Percentiles rank a stretch among this genome's conserved stretches.
phyloP scores from a whole-genome alignment of 2,113 vertebrate species.

The Strigops habroptila region DNA sequence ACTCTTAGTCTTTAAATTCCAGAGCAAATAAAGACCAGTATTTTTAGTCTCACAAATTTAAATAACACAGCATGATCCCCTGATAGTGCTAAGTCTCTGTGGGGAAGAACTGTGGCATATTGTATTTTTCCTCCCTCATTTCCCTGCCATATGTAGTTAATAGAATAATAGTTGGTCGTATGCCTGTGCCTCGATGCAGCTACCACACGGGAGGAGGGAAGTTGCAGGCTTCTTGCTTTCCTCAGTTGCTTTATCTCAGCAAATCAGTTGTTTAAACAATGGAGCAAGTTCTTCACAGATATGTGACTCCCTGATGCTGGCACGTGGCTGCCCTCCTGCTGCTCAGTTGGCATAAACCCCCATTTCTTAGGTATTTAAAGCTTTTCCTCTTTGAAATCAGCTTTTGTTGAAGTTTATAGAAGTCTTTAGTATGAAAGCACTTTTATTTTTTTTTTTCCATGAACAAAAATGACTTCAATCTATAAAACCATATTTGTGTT shows the following conservation, averaged over 20 bases:
- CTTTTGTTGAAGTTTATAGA: neutral
- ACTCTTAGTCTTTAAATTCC: constrained; percentile 41
- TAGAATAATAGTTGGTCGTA: neutral
- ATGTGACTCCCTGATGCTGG: neutral
- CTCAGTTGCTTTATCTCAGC: neutral
- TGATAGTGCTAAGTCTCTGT: constrained; percentile 6
- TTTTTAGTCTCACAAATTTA: constrained; percentile 51
- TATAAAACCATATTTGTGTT: constrained; percentile 10
- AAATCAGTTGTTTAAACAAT: neutral
- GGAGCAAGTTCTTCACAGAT: neutral
- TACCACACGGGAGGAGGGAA: neutral
- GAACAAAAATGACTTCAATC: neutral
- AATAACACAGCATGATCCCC: constrained; percentile 34
- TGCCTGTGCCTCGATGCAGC: neutral
- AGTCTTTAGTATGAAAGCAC: neutral
- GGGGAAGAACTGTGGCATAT: neutral
- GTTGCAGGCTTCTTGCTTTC: neutral
- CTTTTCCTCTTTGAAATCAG: neutral
- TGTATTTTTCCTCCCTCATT: neutral
- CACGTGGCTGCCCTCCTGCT: neutral
- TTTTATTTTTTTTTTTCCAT: neutral
- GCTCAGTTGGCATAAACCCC: neutral
- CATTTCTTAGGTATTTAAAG: neutral
- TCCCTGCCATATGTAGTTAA: constrained; percentile 21
- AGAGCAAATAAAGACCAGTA: constrained; percentile 32